These are phyloP conservation scores for Ceriagrion tenellum DNA, from an alignment of 2,888 invertebrate genomes.

Conservation along the genomic window DNA sequence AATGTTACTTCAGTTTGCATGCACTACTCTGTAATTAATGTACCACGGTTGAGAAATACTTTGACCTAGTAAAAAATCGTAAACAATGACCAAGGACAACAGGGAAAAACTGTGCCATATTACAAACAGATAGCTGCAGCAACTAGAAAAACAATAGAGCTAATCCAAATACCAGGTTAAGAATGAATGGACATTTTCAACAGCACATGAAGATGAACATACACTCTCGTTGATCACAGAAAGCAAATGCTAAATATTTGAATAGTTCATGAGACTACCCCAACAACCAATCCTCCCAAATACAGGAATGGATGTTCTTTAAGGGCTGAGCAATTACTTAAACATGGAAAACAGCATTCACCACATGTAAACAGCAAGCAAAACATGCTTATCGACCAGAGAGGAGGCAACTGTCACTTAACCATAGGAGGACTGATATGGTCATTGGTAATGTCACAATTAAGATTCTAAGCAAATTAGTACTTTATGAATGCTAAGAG, in stretches of 20 bases:
- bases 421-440: background rate
- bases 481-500: background rate
- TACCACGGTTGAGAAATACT: background rate
- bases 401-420: background rate
- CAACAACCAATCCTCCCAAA: background rate
- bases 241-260: background rate
- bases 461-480: background rate
- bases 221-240: background rate
- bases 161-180: background rate
- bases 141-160: background rate
- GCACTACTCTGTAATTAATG: background rate
- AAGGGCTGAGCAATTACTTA: background rate
- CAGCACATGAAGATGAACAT: slow-evolving; percentile 42
- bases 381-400: slow-evolving; percentile 32
- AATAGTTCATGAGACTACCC: background rate
- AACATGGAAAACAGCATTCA: slow-evolving; percentile 13
- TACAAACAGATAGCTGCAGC: background rate
- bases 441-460: background rate
- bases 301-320: slow-evolving; percentile 6
- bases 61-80: background rate
- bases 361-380: slow-evolving; percentile 43
- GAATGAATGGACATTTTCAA: background rate
- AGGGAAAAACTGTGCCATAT: background rate
- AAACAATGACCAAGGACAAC: background rate
- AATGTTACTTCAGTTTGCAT: too few relatives aligned